Evolutionary conservation across 2,888 invertebrate species (phyloP).

Genomic region (Scotopteryx bipunctaria): DNA sequence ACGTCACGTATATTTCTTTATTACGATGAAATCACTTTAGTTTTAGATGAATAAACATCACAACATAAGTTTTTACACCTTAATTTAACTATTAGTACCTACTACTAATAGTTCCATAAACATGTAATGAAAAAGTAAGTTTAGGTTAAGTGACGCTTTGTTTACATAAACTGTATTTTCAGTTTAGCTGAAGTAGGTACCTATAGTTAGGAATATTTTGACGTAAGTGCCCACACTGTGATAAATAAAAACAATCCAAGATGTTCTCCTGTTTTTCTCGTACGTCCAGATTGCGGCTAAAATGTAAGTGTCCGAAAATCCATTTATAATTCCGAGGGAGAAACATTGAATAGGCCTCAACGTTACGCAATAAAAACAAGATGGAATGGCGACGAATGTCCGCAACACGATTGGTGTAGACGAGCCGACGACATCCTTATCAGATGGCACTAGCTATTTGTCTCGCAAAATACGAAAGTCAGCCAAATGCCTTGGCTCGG

Average conservation of each 20-base stretch:
- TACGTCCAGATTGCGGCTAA: slow-evolving; percentile 14
- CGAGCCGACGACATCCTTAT: slow-evolving; percentile 76
- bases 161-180: no score
- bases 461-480: slow-evolving; percentile 69
- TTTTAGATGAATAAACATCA: no score
- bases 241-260: slow-evolving; percentile 5
- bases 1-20: no score
- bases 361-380: slow-evolving; percentile 61
- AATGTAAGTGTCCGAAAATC: slow-evolving; percentile 20
- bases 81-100: no score
- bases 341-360: slow-evolving; percentile 45
- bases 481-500: slow-evolving; percentile 63
- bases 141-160: no score
- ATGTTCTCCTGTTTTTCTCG: slow-evolving; percentile 1
- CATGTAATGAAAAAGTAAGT: no score
- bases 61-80: no score
- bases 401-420: slow-evolving; percentile 70
- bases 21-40: no score
- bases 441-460: slow-evolving; percentile 77
- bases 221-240: no score
- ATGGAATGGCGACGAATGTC: slow-evolving; percentile 62
- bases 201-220: no score
- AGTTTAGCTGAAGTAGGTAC: no score
- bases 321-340: slow-evolving; percentile 21
- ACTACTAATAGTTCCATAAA: no score